phyloP scores from a whole-genome alignment of 2,888 invertebrate species.

The Omphaloscelis lunosa region DNA sequence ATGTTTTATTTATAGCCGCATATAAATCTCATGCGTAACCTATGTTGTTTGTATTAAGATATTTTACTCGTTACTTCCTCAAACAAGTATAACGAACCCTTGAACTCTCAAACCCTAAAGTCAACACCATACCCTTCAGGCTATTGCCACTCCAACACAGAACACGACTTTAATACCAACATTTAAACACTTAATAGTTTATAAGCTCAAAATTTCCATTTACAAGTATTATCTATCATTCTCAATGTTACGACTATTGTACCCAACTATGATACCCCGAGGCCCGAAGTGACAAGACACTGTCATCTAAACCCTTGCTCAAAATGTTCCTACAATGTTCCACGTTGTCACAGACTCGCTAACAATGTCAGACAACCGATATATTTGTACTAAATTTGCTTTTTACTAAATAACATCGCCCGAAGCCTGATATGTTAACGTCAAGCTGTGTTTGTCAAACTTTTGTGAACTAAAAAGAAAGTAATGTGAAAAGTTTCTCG shows the following conservation, averaged over 20 bases:
- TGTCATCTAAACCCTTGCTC: constrained; percentile 77
- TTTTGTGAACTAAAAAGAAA: constrained; percentile 63
- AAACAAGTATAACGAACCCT: constrained; percentile 21
- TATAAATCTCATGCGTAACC: not conserved
- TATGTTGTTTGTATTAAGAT: not conserved
- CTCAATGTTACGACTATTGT: constrained; percentile 67
- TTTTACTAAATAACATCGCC: constrained; percentile 61
- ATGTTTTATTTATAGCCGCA: not conserved
- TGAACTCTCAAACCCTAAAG: constrained; percentile 10
- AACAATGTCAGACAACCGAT: constrained; percentile 75
- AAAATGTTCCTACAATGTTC: constrained; percentile 56
- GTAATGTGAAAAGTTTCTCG: constrained; percentile 60
- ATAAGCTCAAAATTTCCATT: constrained; percentile 65
- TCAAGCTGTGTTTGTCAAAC: constrained; percentile 64
- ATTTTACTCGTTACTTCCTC: not conserved
- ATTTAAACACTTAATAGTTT: constrained; percentile 58
- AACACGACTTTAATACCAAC: constrained; percentile 51
- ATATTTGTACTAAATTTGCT: constrained; percentile 56
- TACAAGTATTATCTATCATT: constrained; percentile 68
- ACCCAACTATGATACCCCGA: constrained; percentile 76
- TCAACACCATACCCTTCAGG: constrained; percentile 26
- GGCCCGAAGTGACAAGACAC: constrained; percentile 77
- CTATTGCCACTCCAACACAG: constrained; percentile 14
- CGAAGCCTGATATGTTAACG: constrained; percentile 59
- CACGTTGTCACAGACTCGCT: constrained; percentile 72